phyloP scores from a whole-genome alignment of 2,888 invertebrate species.

The Platycnemis pennipes region DNA sequence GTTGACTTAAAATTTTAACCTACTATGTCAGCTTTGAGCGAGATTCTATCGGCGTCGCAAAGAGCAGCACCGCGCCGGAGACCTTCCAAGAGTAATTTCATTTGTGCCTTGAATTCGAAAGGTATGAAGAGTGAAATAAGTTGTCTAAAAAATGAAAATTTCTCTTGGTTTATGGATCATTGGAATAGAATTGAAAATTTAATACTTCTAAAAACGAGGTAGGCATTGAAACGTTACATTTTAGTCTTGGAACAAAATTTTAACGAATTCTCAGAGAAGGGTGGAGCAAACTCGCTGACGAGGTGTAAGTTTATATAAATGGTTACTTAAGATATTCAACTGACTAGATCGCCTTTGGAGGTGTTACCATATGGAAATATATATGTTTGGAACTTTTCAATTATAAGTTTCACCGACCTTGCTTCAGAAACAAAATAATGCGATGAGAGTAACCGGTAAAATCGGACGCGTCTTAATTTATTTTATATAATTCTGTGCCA shows the following conservation, averaged over 20 bases:
- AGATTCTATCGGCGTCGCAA: neutral
- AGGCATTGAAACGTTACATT: neutral
- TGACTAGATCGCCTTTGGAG: neutral
- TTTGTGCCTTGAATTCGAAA: neutral
- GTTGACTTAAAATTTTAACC: neutral
- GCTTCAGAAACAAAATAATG: neutral
- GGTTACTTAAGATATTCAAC: neutral
- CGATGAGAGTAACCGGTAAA: neutral
- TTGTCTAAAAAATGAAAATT: neutral
- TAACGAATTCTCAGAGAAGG: neutral
- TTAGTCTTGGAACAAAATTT: neutral
- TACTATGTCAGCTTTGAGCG: neutral
- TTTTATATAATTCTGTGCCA: too few species aligned
- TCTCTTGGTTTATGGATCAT: neutral
- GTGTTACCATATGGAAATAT: neutral
- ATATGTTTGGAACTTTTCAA: neutral
- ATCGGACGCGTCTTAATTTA: neutral
- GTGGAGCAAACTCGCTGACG: neutral
- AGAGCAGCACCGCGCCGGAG: neutral
- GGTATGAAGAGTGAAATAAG: neutral
- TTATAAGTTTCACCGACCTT: neutral
- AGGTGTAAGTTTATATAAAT: neutral
- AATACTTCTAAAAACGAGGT: neutral
- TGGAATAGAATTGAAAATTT: neutral
- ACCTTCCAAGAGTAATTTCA: conserved; percentile 13